Evolutionary conservation across 30 jellyfish, hydroid and myxozoan genomes (phyloP), one percentile per base, ranked within the genome.

Genomic region (Pseudorhiza aurosa): DNA sequence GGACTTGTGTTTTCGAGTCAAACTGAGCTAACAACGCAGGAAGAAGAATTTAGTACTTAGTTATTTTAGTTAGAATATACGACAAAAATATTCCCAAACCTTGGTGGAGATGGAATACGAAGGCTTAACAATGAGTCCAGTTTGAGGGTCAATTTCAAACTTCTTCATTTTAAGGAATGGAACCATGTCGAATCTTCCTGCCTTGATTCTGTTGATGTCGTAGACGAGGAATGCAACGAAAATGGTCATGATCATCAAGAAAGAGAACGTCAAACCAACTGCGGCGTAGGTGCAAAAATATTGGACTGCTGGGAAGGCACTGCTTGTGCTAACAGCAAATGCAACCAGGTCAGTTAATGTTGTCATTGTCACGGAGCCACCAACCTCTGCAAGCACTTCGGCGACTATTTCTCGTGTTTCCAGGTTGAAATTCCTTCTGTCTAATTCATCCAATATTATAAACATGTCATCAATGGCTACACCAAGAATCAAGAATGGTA

Each of bases 261-360:
- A 87, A 1, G 91, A 58, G 35, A 67, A 51, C 1, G 76, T 64
- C 15, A 87, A 15, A 1, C 87, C 82, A 26, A 77, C 80, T 2
- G 96, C 96, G 22, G 96, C 96, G 39, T 39, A 87, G 11, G 82
- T 77, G 58, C 96, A 87, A 59, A 87, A 87, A 27, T 56, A 60
- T 29, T 57, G 88, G 50, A 87, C 73, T 9, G 88, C 96, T 43
- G 93, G 88, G 73, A 87, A 87, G 31, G 75, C 92, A 36, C 83
- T 65, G 14, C 64, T 59, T 32, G 88, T 87, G 56, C 91, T 58
- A 25, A 77, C 96, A 5, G 92, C 83, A 49, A 87, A 87, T n/a
- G 96, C 96, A 12, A 87, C 96, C 60, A 87, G 49, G 36, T 87
- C 96, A 1, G 96, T 75, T 57, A 68, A 25, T 25, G 96, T 87